Percentiles rank a stretch among this genome's conserved stretches.
These are phyloP conservation scores for Hippasteria phrygiana DNA, from an alignment of 53 echinoderm and acorn worm species.

Conservation along the genomic window DNA sequence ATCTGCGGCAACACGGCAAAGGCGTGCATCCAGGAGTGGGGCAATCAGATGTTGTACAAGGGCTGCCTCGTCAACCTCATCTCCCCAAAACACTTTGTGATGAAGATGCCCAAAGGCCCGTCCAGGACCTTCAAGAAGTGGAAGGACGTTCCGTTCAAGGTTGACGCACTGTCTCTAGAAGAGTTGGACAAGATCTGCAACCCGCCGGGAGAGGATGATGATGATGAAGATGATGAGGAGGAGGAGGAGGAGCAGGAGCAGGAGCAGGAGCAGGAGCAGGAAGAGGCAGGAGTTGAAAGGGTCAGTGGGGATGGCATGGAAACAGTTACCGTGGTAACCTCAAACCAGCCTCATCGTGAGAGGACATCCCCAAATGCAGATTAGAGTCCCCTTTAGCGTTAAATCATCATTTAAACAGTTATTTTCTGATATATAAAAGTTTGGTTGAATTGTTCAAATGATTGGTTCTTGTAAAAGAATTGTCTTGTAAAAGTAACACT, in stretches of 20 bases:
- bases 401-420: background rate
- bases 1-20: slow-evolving; percentile 42
- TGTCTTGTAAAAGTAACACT: too few relatives aligned
- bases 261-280: slow-evolving; percentile 12
- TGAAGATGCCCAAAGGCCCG: slow-evolving; percentile 62
- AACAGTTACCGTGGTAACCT: background rate
- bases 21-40: slow-evolving; percentile 66
- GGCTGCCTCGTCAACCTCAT: slow-evolving; percentile 68
- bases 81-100: slow-evolving; percentile 65
- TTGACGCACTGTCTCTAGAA: slow-evolving; percentile 41
- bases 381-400: background rate
- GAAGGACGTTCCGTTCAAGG: slow-evolving; percentile 79
- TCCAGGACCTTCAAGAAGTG: slow-evolving; percentile 69
- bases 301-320: slow-evolving; percentile 38
- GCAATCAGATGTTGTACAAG: slow-evolving; percentile 59
- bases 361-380: background rate
- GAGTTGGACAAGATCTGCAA: slow-evolving; percentile 67
- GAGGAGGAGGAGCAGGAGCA: background rate
- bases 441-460: too few relatives aligned
- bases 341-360: background rate
- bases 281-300: background rate
- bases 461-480: too few relatives aligned
- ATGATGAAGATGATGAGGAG: slow-evolving; percentile 28
- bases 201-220: background rate
- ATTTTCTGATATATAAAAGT: too few relatives aligned